These are phyloP conservation scores for Xylota segnis DNA, from an alignment of 2,888 invertebrate species.

Conservation along the genomic window DNA sequence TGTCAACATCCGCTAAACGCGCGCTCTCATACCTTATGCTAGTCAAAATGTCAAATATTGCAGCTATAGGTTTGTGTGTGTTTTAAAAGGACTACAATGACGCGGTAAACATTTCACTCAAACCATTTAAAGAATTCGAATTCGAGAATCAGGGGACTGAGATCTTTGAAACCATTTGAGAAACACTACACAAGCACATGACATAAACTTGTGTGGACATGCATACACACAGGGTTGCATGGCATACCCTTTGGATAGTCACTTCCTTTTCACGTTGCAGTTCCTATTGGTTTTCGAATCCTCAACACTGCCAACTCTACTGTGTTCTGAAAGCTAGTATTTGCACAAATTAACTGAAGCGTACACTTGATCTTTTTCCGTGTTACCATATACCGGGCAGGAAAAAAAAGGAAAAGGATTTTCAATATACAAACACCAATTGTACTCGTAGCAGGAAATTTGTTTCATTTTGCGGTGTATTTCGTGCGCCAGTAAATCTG, in stretches of 20 bases:
- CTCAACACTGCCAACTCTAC: slow-evolving; percentile 28
- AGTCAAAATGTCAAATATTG: slow-evolving; percentile 50
- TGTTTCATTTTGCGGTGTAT: slow-evolving; percentile 54
- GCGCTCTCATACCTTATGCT: slow-evolving; percentile 31
- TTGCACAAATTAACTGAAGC: slow-evolving; percentile 76
- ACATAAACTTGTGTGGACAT: slow-evolving; percentile 27
- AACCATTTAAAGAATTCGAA: slow-evolving; percentile 35
- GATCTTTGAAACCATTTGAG: slow-evolving; percentile 53
- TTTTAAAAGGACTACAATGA: slow-evolving; percentile 43
- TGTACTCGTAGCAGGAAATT: slow-evolving; percentile 39
- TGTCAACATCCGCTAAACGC: slow-evolving; percentile 78
- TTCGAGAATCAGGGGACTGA: slow-evolving; percentile 27
- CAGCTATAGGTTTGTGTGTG: slow-evolving; percentile 26
- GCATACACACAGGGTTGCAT: background rate
- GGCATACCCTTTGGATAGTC: slow-evolving; percentile 50
- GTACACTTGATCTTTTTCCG: slow-evolving; percentile 73
- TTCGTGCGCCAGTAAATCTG: slow-evolving; percentile 39
- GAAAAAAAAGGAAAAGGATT: slow-evolving; percentile 24
- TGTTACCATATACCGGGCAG: slow-evolving; percentile 10
- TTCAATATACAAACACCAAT: slow-evolving; percentile 56
- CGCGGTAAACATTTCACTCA: slow-evolving; percentile 52
- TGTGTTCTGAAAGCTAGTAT: slow-evolving; percentile 50
- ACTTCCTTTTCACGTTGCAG: slow-evolving; percentile 39
- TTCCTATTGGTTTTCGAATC: slow-evolving; percentile 43
- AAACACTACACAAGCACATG: slow-evolving; percentile 40